Base-by-base conservation (phyloP, 2,888 invertebrate genomes). In the Linnaemya vulpina region DNA sequence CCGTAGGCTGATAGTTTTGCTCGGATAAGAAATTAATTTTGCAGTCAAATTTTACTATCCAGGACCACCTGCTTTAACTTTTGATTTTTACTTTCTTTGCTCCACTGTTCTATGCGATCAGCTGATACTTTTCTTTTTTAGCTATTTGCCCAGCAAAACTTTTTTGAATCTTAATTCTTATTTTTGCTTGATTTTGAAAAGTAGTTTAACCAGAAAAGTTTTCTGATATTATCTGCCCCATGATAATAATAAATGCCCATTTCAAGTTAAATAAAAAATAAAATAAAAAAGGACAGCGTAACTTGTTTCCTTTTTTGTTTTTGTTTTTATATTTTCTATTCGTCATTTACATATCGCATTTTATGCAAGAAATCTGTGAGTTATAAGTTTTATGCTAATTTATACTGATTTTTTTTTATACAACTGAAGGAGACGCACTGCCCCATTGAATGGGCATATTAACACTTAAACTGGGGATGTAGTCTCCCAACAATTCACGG, bases 291-390 rank as follows among this genome's bases (percentile, higher is more conserved):
- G 55, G 49, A 67, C 30, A 76, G 30, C 2, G 65, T 10, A 46
- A 55, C 11, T 53, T 17, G 10, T 51, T 51, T 46, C 3, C 22
- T 55, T 5, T 4, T 55, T 13, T 30, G 30, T 30, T 30, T 8
- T 35, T 60, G 38, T 68, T 35, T 8, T 68, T 22, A 58, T 17
- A 17, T 78, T 25, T 73, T 60, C 58, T 49, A 67, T 53, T 70
- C 62, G 63, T 70, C 62, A 76, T 82, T 75, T 75, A 70, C 68
- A 82, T 70, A 70, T 75, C 70, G 81, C 62, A 82, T 53, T 49
- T 73, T 3, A 46, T 20, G 49, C 17, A 35, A 49, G 53, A 20
- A 60, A 62, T 38, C 3, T 43, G 5, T 62, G 35, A 53, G 38
- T 49, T 58, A 17, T 51, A 71, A 71, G 49, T 65, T 67, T 65